phyloP scores from a whole-genome alignment of 2,113 vertebrate species.

The Cebidichthys violaceus region DNA sequence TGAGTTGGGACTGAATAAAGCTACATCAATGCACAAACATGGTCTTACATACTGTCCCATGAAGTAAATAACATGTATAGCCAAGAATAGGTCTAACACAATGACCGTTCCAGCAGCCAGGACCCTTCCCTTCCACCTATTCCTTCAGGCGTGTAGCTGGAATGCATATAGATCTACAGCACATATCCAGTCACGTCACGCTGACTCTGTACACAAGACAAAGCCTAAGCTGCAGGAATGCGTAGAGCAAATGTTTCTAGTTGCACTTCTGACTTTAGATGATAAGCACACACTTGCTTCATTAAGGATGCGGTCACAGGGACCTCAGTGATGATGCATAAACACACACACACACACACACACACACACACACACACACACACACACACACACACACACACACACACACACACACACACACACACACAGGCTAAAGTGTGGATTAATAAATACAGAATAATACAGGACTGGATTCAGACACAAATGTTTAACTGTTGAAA shows the following conservation, averaged over 20 bases:
- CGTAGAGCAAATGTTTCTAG: not conserved
- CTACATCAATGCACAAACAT: conserved; percentile 32
- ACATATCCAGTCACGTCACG: conserved; percentile 18
- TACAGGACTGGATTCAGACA: not conserved
- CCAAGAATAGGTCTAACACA: conserved; percentile 74
- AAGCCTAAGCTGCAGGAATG: not conserved
- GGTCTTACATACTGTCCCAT: conserved; percentile 34
- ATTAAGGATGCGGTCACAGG: not conserved
- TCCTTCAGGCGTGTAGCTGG: conserved; percentile 58
- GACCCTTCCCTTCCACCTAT: conserved; percentile 78
- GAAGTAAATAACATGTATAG: conserved; percentile 62
- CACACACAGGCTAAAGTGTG: not conserved
- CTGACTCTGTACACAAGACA: conserved; percentile 16
- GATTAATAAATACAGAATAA: conserved; percentile 1
- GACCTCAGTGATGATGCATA: not conserved
- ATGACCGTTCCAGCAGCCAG: conserved; percentile 63
- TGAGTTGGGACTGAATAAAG: conserved; percentile 2
- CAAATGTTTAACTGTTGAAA: not conserved
- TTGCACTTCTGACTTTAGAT: not conserved
- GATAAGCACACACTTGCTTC: not conserved
- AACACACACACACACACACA: not conserved
- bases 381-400: not conserved
- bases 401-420: not conserved
- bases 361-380: not conserved
- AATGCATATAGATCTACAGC: conserved; percentile 41